Base-by-base conservation (phyloP, 2,888 invertebrate species). In the Sesia apiformis region DNA sequence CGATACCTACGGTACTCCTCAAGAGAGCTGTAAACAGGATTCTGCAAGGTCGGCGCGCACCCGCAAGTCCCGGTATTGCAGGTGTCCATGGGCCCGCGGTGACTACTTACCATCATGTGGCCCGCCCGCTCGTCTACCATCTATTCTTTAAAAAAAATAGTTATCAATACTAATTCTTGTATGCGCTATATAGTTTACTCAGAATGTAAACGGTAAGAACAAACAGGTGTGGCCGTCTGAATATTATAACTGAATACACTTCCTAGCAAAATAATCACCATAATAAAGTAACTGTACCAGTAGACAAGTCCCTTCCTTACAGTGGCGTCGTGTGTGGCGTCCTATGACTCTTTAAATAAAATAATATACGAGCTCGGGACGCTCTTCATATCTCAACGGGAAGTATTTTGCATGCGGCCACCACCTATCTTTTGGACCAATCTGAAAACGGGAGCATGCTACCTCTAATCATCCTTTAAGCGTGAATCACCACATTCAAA, bases 351-450 rank as follows among this genome's bases (percentile, higher is more conserved):
- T 74, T 78, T 76, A 81, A 81, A 82, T 82, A 84, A 81, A 81
- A 82, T 82, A 84, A 81, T 80, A 80, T 79, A 80, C 74, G 72
- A 76, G 63, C 65, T 59, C 65, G 69, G 76, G 83, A 81, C 83
- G 82, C 81, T 84, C 83, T 76, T 78, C 85, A 86, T 85, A 88
- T 86, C 87, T 84, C 79, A 78, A 78, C 76, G 76, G 86, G 85
- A 87, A 88, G 85, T 84, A 80, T 82, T 88, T 84, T 84, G 84
- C 87, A 87, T 88, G 81, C 81, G 72, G 73, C 78, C 69, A 76
- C 80, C 73, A 82, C 75, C 77, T 83, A 87, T 87, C 87, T 86
- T 82, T 79, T 78, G 76, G 76, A 80, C 81, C 78, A 80, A 87
- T 88, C 88, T 81, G 71, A 64, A 83, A 86, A 86, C 73, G 76